Evolutionary conservation across 37 sponge, comb jelly and placozoan genomes (phyloP).

Genomic region (Aphrocallistes beatrix): DNA sequence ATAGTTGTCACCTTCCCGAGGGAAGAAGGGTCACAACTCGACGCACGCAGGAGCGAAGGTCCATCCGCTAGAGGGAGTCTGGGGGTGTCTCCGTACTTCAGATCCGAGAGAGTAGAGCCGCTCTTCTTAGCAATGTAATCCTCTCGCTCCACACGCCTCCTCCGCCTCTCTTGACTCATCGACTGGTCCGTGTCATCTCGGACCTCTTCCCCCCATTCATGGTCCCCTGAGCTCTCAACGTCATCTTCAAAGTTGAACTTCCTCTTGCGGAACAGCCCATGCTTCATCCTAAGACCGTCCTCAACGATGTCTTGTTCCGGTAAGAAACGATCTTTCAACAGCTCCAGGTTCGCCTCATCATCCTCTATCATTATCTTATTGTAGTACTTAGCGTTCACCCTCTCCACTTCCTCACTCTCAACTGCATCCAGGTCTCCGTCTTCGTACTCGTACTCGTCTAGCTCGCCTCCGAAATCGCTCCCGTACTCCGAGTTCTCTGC

Average conservation of each 20-base stretch:
- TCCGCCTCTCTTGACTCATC: slow-evolving; percentile 38
- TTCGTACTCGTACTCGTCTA: slow-evolving; percentile 57
- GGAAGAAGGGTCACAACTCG: neutral
- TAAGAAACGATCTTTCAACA: slow-evolving; percentile 64
- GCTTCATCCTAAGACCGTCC: slow-evolving; percentile 60
- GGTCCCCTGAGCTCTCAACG: neutral
- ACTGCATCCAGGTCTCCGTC: slow-evolving; percentile 24
- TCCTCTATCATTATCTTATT: slow-evolving; percentile 63
- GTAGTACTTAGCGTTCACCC: neutral
- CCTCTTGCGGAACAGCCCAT: slow-evolving; percentile 73
- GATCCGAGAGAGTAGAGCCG: neutral
- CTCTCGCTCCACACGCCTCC: slow-evolving; percentile 56
- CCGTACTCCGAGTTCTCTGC: slow-evolving; percentile 39
- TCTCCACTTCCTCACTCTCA: neutral
- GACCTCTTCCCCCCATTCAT: slow-evolving; percentile 24
- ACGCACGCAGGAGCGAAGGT: neutral
- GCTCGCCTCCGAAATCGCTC: slow-evolving; percentile 23
- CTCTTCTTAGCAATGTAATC: slow-evolving; percentile 35
- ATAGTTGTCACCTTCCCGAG: neutral
- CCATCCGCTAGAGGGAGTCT: neutral
- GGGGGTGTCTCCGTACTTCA: neutral
- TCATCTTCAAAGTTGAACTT: slow-evolving; percentile 45
- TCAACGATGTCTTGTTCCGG: slow-evolving; percentile 37
- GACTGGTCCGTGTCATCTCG: slow-evolving; percentile 26
- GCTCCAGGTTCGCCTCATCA: slow-evolving; percentile 56